Conservation (phyloP, 2,888 invertebrate genomes). For the Hirtodrosophila cameraria region DNA sequence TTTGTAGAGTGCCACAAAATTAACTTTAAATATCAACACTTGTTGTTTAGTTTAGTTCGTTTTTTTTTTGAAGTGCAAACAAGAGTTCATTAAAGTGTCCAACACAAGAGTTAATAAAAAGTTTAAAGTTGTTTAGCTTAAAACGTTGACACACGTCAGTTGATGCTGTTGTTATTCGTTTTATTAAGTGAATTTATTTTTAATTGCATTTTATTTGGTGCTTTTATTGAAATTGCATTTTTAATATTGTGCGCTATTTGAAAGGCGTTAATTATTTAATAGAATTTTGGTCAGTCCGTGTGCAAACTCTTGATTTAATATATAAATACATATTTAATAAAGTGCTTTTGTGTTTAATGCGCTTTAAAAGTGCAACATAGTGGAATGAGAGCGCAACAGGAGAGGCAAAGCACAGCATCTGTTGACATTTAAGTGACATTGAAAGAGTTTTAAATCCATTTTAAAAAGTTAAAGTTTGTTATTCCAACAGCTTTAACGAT, state of each 20-base stretch:
- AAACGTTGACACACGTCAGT: constrained; percentile 20
- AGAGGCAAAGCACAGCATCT: constrained; percentile 2
- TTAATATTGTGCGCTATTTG: constrained; percentile 35
- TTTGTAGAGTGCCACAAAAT: constrained; percentile 42
- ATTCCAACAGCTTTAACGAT: constrained; percentile 1
- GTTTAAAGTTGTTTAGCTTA: constrained; percentile 17
- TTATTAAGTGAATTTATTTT: constrained; percentile 30
- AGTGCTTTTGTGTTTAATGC: constrained; percentile 8
- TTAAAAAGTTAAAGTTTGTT: not conserved
- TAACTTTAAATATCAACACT: constrained; percentile 32
- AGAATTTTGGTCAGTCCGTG: constrained; percentile 24
- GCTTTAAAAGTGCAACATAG: constrained; percentile 10
- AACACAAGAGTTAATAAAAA: constrained; percentile 23
- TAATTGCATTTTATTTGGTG: constrained; percentile 63
- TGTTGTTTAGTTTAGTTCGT: constrained; percentile 13
- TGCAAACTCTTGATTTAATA: constrained; percentile 49
- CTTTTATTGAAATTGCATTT: constrained; percentile 65
- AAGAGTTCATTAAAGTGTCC: constrained; percentile 69
- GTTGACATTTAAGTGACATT: constrained; percentile 53
- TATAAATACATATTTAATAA: constrained; percentile 46
- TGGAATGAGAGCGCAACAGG: not conserved
- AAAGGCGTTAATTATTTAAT: constrained; percentile 51
- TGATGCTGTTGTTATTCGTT: constrained; percentile 8
- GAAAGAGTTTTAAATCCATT: constrained; percentile 9
- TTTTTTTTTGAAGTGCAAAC: constrained; percentile 23